Evolutionary conservation across 2,888 invertebrate species (phyloP).

Genomic region (Thysanoteuthis rhombus): DNA sequence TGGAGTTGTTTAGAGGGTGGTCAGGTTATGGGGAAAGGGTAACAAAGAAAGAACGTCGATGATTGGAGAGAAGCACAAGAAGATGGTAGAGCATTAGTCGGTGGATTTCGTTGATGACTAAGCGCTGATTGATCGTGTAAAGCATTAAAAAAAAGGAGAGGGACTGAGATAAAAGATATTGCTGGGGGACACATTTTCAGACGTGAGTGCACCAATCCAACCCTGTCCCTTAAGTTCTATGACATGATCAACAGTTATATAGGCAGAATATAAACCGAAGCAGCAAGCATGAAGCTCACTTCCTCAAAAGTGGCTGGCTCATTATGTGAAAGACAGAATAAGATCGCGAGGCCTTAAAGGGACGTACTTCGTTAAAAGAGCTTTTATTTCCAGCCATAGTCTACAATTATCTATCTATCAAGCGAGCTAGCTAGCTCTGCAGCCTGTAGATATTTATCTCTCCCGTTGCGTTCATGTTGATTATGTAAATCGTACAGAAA

Average conservation of each 20-base stretch:
- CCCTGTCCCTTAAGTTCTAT: neutral
- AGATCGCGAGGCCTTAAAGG: too few species aligned
- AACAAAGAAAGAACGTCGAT: neutral
- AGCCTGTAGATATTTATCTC: too few species aligned
- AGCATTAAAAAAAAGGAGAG: neutral
- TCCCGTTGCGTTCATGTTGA: too few species aligned
- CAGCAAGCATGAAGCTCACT: neutral
- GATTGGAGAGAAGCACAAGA: neutral
- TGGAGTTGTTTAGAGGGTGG: neutral
- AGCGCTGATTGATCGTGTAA: neutral
- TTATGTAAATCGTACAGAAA: too few species aligned
- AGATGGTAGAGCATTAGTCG: neutral
- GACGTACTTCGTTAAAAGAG: too few species aligned
- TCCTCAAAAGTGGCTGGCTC: too few species aligned
- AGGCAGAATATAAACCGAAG: neutral
- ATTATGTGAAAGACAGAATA: too few species aligned
- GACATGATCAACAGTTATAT: neutral
- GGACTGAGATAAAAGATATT: neutral
- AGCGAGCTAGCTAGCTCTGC: too few species aligned
- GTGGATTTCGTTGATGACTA: conserved; percentile 12
- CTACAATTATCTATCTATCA: too few species aligned
- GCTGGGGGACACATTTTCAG: neutral
- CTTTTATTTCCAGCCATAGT: too few species aligned
- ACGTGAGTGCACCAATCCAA: neutral
- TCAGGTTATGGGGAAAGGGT: neutral